A percentile compares a stretch with the other conserved stretches of the same genome.
phyloP scores from a whole-genome alignment of 1,140 invertebrate genomes.

The Mya arenaria region DNA sequence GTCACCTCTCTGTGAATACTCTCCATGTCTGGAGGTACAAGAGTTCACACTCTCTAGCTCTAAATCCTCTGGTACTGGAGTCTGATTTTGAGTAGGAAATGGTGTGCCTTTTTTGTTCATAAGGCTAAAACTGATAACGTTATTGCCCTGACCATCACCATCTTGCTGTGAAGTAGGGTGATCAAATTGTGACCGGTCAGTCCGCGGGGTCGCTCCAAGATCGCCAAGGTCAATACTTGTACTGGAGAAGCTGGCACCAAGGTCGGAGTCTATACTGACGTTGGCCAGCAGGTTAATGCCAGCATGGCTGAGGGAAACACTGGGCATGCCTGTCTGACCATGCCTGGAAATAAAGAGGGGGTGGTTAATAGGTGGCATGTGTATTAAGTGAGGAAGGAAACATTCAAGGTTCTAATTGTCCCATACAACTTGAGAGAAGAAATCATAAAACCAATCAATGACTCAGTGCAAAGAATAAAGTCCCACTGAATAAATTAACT shows the following conservation, averaged over 20 bases:
- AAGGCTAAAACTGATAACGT: conserved; percentile 42
- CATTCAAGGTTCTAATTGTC: too few relatives aligned
- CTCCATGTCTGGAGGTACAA: conserved; percentile 30
- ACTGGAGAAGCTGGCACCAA: conserved; percentile 68
- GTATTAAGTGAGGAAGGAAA: too few relatives aligned
- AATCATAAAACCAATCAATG: too few relatives aligned
- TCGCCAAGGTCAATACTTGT: conserved; percentile 68
- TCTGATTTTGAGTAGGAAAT: conserved; percentile 70
- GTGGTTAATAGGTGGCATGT: too few relatives aligned
- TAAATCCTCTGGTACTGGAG: too few relatives aligned
- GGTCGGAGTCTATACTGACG: conserved; percentile 75
- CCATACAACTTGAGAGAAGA: too few relatives aligned
- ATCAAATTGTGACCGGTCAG: conserved; percentile 18
- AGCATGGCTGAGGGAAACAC: too few relatives aligned
- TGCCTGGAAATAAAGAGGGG: too few relatives aligned
- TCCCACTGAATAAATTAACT: too few relatives aligned
- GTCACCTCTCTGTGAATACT: background rate
- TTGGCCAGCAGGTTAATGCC: conserved; percentile 69
- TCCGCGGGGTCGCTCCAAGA: conserved; percentile 54
- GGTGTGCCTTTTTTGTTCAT: conserved; percentile 16
- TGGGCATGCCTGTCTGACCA: too few relatives aligned
- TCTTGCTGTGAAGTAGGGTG: background rate
- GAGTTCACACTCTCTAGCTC: conserved; percentile 73
- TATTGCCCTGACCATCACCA: background rate
- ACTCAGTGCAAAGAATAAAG: too few relatives aligned